A percentile compares a stretch with the other conserved stretches of the same genome.
phyloP scores from a whole-genome alignment of 2,113 vertebrate genomes.

The Lycaon pictus region DNA sequence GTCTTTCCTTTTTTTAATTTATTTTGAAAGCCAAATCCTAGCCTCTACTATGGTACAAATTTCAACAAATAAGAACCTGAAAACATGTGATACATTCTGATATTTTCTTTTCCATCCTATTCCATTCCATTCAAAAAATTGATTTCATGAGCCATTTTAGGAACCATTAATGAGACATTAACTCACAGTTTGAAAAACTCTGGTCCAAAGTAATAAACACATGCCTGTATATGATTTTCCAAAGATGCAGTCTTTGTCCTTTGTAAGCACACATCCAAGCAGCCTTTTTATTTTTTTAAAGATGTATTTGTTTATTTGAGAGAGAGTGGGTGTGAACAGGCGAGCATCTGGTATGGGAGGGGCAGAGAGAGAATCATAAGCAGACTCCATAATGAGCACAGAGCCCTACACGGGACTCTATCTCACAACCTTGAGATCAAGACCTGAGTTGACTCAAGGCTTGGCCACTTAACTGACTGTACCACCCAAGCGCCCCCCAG shows the following conservation, averaged over 20 bases:
- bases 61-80: constrained; percentile 7
- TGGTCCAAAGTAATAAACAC: not conserved
- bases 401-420: not conserved
- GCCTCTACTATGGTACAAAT: not conserved
- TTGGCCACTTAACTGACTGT: not conserved
- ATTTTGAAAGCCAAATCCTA: not conserved
- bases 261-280: not conserved
- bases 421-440: not conserved
- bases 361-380: not conserved
- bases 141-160: not conserved
- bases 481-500: not conserved
- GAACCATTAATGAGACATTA: not conserved
- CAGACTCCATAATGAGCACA: not conserved
- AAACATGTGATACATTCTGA: no score
- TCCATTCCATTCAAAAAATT: not conserved
- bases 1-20: not conserved
- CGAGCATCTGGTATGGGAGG: not conserved
- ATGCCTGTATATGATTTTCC: not conserved
- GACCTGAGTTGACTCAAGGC: not conserved
- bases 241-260: not conserved
- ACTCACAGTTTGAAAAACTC: not conserved
- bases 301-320: not conserved
- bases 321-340: not conserved
- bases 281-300: not conserved
- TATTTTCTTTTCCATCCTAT: not conserved